phyloP scores from a whole-genome alignment of 2,113 vertebrate species.

The Cygnus atratus region DNA sequence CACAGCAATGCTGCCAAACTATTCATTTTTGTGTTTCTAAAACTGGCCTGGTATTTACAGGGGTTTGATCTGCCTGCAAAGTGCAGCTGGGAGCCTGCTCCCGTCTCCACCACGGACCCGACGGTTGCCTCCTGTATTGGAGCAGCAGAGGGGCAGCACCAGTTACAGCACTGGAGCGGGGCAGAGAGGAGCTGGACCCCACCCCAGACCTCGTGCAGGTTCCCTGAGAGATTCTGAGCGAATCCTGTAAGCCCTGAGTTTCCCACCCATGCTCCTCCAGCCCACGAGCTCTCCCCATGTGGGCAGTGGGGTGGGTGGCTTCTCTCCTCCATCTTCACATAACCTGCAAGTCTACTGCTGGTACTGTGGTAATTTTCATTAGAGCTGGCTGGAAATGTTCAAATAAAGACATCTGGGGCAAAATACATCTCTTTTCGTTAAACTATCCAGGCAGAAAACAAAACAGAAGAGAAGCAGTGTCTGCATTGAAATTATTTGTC shows the following conservation, averaged over 20 bases:
- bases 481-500: neutral
- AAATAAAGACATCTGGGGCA: neutral
- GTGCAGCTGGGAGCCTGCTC: accelerated
- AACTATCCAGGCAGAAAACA: neutral
- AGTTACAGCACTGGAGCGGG: neutral
- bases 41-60: neutral
- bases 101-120: accelerated
- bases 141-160: neutral
- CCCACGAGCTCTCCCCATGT: neutral
- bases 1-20: accelerated
- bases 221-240: neutral
- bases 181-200: neutral
- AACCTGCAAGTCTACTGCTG: neutral
- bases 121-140: accelerated
- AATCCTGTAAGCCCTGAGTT: neutral
- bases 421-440: neutral
- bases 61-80: accelerated
- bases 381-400: neutral
- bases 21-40: neutral
- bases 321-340: neutral
- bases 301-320: too few relatives aligned
- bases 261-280: neutral
- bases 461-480: neutral
- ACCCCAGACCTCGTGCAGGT: neutral
- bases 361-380: neutral